Conservation (phyloP, 92 coral and sea anemone genomes). For the Paragorgia papillata region DNA sequence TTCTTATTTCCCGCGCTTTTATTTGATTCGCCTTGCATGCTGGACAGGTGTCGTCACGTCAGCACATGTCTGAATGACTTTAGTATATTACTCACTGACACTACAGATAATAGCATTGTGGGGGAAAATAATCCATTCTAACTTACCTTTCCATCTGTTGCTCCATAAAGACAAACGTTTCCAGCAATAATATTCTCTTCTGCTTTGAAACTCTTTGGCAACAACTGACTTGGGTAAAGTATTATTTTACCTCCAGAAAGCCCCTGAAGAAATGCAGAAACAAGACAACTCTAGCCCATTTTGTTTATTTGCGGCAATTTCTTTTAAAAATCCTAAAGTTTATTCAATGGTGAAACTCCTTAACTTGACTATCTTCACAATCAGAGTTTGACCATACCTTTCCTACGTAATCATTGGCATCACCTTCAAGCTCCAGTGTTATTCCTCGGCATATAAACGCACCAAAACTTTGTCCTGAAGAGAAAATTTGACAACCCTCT, state of each 20-base stretch:
- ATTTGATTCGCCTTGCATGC: too few species aligned
- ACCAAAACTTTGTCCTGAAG: conserved; percentile 93
- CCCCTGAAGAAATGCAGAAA: conserved; percentile 59
- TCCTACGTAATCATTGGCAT: conserved; percentile 96
- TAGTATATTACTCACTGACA: too few species aligned
- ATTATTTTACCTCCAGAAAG: conserved; percentile 85
- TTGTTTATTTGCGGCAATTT: too few species aligned
- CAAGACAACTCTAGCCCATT: neutral
- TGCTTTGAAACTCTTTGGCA: conserved; percentile 73
- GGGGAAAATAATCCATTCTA: too few species aligned
- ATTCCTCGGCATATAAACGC: conserved; percentile 90
- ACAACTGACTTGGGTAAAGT: conserved; percentile 83
- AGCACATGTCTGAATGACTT: too few species aligned
- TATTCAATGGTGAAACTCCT: too few species aligned
- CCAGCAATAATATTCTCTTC: conserved; percentile 91
- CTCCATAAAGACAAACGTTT: conserved; percentile 94
- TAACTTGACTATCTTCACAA: too few species aligned
- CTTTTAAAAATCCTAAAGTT: too few species aligned
- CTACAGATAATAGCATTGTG: too few species aligned
- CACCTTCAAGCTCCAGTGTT: conserved; percentile 92
- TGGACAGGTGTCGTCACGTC: too few species aligned
- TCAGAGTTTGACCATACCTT: too few species aligned
- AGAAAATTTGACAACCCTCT: neutral
- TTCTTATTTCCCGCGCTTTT: too few species aligned
- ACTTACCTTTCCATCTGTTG: conserved; percentile 91